Percentiles rank a stretch among this genome's conserved stretches.
Conservation (phyloP, 2,797 vertebrate genomes). For the Danio tinwini region DNA sequence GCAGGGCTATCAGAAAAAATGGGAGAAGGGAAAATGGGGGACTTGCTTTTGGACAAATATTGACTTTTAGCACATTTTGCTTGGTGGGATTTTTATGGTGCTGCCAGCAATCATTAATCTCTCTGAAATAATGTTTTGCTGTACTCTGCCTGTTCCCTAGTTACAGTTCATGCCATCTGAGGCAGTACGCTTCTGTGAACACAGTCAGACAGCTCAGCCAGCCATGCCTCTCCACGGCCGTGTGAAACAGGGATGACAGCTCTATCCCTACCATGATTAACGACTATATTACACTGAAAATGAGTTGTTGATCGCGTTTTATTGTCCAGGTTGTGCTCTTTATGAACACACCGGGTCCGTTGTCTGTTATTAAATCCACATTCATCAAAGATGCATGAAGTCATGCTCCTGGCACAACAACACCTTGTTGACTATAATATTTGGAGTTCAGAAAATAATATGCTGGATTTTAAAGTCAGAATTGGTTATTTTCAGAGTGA, state of each 20-base stretch:
- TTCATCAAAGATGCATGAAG: conserved; percentile 29
- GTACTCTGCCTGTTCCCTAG: conserved; percentile 41
- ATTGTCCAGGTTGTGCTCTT: conserved; percentile 32
- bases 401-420: not conserved
- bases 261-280: conserved; percentile 43
- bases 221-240: conserved; percentile 37
- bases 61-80: conserved; percentile 55
- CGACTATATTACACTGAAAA: conserved; percentile 31
- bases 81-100: conserved; percentile 59
- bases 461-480: not conserved
- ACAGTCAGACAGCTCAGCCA: conserved; percentile 40
- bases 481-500: not conserved
- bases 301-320: conserved; percentile 33
- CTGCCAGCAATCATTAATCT: conserved; percentile 67
- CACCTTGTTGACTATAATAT: not conserved
- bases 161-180: conserved; percentile 49
- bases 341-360: not conserved
- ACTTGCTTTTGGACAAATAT: conserved; percentile 63
- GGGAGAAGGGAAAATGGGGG: conserved; percentile 6
- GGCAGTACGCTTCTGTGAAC: conserved; percentile 53
- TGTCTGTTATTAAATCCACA: conserved; percentile 21
- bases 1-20: conserved; percentile 8
- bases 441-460: not conserved
- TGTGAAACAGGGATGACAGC: conserved; percentile 38
- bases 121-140: conserved; percentile 56